These are phyloP conservation scores for Xerus inauris DNA, from an alignment of 2,113 vertebrate genomes.

Conservation along the genomic window DNA sequence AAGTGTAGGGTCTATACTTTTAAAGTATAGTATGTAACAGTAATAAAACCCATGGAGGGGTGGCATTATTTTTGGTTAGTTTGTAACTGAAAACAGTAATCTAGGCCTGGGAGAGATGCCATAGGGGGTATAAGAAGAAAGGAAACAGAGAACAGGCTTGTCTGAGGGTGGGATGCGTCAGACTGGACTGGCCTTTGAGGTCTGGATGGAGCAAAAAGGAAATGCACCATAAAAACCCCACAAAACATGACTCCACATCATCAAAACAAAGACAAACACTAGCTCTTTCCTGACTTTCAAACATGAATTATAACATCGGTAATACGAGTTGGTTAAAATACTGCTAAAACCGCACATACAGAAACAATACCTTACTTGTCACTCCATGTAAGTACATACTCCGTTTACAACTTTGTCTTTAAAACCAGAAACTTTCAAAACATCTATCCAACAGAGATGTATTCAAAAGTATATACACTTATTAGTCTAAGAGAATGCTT, in stretches of 20 bases:
- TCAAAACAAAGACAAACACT: constrained; percentile 82
- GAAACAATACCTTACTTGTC: constrained; percentile 85
- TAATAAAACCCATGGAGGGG: background rate
- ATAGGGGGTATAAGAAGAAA: background rate
- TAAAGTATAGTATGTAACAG: background rate
- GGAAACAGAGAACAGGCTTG: background rate
- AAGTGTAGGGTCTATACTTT: constrained; percentile 23
- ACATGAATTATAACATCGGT: constrained; percentile 80
- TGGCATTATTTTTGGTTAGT: constrained; percentile 49
- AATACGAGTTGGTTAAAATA: constrained; percentile 86
- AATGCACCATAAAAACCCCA: constrained; percentile 61
- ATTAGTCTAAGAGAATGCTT: constrained; percentile 81
- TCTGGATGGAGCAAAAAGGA: constrained; percentile 54
- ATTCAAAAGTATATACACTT: constrained; percentile 85
- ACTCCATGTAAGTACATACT: constrained; percentile 81
- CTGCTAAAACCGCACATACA: constrained; percentile 86
- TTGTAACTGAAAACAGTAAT: constrained; percentile 33
- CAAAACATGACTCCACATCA: constrained; percentile 67
- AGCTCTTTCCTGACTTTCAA: constrained; percentile 80
- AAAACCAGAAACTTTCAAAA: constrained; percentile 75
- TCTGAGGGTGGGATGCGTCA: background rate
- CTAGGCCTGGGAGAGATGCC: background rate
- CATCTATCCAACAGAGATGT: constrained; percentile 81
- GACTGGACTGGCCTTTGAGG: constrained; percentile 53
- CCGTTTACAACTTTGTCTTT: constrained; percentile 76